Evolutionary conservation across 2,888 invertebrate species (phyloP), one percentile per base, ranked within the genome.

Genomic region (Nebria brevicollis): DNA sequence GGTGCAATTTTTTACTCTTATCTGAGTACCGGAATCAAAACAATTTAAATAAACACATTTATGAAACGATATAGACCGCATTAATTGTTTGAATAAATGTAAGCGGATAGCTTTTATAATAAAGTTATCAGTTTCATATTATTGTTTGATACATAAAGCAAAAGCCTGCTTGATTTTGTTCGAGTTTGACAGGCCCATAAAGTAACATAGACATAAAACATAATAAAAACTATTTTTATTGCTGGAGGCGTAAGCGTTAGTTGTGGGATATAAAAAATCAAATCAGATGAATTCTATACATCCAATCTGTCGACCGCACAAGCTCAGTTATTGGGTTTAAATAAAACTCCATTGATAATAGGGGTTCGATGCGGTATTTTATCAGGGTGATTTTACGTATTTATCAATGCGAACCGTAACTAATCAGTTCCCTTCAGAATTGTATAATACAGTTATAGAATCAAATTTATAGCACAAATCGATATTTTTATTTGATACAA

Each of bases 101-200:
- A 66, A 78, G 72, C 78, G 66, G 64, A 11, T 66, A 8, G 43
- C 74, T 42, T 25, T 78, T 13, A 68, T 72, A 74, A 66, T 78
- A 74, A 78, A 78, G 74, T 78, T 78, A 78, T 78, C 78, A 68
- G 78, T 43, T 73, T 64, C 65, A 78, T 78, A 54, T 54, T 13
- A 54, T 54, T 54, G 54, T 8, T 54, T 54, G 54, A 2, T 54
- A 54, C 1, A 54, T 54, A 34, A 34, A 34, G 34, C 34, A 34
- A 2, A 2, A 4, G 34, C 34, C 34, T 34, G 34, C 34, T 34
- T 34, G 34, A 34, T 34, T 34, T 34, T 34, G 34, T 34, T 34
- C 5, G 34, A 34, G 4, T 34, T 34, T 34, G 34, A 34, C 34
- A 34, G 34, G 5, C 34, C 34, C 34, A 54, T 13, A 54, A 54